Evolutionary conservation across 64 coral and sea anemone genomes (phyloP).

Genomic region (Platygyra sinensis): DNA sequence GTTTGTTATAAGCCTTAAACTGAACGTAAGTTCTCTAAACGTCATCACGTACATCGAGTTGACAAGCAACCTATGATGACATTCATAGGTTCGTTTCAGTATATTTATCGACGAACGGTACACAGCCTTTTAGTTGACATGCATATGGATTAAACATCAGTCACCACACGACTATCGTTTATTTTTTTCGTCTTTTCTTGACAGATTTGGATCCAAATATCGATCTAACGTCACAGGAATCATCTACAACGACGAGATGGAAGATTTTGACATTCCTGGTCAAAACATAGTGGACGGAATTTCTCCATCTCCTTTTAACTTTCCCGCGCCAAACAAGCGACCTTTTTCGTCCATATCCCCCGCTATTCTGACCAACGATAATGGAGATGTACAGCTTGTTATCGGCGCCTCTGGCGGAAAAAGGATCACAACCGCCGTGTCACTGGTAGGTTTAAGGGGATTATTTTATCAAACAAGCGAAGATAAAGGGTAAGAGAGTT

Average conservation of each 20-base stretch:
- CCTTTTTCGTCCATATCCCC: constrained; percentile 70
- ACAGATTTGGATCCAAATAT: constrained; percentile 84
- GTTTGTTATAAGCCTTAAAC: too few relatives aligned
- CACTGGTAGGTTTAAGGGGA: constrained; percentile 42
- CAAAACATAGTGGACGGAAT: constrained; percentile 8
- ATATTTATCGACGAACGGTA: too few relatives aligned
- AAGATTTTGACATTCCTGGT: constrained; percentile 78
- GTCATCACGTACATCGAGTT: too few relatives aligned
- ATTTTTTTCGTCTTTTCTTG: constrained; percentile 16
- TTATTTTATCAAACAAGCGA: neutral
- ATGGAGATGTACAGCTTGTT: constrained; percentile 53
- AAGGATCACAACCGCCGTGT: constrained; percentile 69
- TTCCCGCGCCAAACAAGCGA: constrained; percentile 65
- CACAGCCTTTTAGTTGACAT: too few relatives aligned
- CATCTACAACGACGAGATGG: constrained; percentile 94
- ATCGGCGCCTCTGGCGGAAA: constrained; percentile 77
- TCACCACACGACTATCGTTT: neutral
- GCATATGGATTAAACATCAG: too few relatives aligned
- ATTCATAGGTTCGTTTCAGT: too few relatives aligned
- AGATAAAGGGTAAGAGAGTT: too few relatives aligned
- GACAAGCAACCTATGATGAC: too few relatives aligned
- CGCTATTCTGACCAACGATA: constrained; percentile 63
- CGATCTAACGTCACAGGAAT: constrained; percentile 89
- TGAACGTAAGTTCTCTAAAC: too few relatives aligned
- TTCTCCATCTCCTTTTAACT: constrained; percentile 73